These are phyloP conservation scores for Panulirus ornatus DNA, from an alignment of 1,140 invertebrate species.

Conservation along the genomic window DNA sequence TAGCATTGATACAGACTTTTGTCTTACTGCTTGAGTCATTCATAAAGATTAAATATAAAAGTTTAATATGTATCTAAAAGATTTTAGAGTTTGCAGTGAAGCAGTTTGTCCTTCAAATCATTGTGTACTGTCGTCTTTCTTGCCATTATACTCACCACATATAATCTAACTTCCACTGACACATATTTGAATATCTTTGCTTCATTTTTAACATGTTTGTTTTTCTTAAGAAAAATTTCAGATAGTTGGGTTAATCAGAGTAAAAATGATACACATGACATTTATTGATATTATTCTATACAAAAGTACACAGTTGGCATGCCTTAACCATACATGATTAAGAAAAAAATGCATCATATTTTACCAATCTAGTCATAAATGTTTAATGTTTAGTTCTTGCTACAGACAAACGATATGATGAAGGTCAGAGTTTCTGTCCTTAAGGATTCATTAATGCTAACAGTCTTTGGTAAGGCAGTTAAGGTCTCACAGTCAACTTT, in stretches of 20 bases:
- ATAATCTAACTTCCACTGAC: too few relatives aligned
- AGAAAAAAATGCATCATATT: not conserved
- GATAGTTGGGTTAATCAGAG: not conserved
- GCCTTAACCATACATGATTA: slow-evolving; percentile 48
- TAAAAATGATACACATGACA: slow-evolving; percentile 40
- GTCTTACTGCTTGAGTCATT: too few relatives aligned
- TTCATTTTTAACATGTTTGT: too few relatives aligned
- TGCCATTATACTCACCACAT: too few relatives aligned
- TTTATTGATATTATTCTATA: slow-evolving; percentile 48
- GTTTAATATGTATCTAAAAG: too few relatives aligned
- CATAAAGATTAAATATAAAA: too few relatives aligned
- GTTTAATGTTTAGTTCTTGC: slow-evolving; percentile 4
- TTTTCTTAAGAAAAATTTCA: too few relatives aligned
- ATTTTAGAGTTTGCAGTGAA: too few relatives aligned
- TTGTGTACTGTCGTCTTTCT: too few relatives aligned
- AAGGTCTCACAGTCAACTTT: not conserved
- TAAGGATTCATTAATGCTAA: slow-evolving; percentile 12
- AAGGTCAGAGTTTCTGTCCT: not conserved
- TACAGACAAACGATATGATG: slow-evolving; percentile 10
- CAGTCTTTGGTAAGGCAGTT: slow-evolving; percentile 41
- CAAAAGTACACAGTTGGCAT: slow-evolving; percentile 50
- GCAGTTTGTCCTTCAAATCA: too few relatives aligned
- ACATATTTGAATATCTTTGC: too few relatives aligned
- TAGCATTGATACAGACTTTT: too few relatives aligned
- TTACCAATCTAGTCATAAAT: not conserved